These are phyloP conservation scores for Pseudochirops cupreus DNA, from an alignment of 2,797 vertebrate genomes.

Conservation along the genomic window DNA sequence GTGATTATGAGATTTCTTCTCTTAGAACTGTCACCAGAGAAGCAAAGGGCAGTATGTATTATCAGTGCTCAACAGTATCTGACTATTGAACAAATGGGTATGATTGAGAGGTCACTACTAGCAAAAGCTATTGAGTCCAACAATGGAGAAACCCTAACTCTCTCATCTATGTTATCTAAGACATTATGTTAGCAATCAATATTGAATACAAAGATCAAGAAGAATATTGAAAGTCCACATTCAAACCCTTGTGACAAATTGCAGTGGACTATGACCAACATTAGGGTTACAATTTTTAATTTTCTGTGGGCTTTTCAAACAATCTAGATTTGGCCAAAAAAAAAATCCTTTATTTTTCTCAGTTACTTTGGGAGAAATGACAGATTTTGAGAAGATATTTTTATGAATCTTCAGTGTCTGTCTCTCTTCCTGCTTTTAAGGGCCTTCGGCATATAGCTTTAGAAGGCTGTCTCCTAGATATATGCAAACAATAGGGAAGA, in stretches of 20 bases:
- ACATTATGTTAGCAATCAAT: slow-evolving; percentile 74
- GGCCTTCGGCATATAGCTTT: not conserved
- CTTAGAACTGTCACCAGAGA: slow-evolving; percentile 57
- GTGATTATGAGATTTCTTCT: slow-evolving; percentile 61
- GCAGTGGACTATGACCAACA: not conserved
- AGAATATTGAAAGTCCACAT: slow-evolving; percentile 24
- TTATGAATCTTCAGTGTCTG: slow-evolving; percentile 11
- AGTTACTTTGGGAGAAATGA: slow-evolving; percentile 47
- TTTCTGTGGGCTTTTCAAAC: slow-evolving; percentile 53
- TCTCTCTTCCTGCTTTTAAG: slow-evolving; percentile 23
- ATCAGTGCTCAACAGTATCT: slow-evolving; percentile 74
- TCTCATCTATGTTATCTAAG: slow-evolving; percentile 64
- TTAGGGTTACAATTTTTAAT: slow-evolving; percentile 40
- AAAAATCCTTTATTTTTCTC: not conserved
- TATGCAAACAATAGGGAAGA: slow-evolving; percentile 19
- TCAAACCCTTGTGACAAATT: slow-evolving; percentile 36
- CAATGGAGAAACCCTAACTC: slow-evolving; percentile 65
- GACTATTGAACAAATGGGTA: slow-evolving; percentile 68
- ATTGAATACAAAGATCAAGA: slow-evolving; percentile 62
- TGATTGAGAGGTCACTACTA: slow-evolving; percentile 72
- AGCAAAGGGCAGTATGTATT: slow-evolving; percentile 71
- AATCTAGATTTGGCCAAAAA: slow-evolving; percentile 59
- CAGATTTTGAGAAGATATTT: slow-evolving; percentile 42
- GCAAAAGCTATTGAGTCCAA: slow-evolving; percentile 69
- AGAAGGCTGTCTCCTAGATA: slow-evolving; percentile 13